These are phyloP conservation scores for Melanerpes formicivorus DNA, from an alignment of 2,113 vertebrate genomes.

Conservation along the genomic window DNA sequence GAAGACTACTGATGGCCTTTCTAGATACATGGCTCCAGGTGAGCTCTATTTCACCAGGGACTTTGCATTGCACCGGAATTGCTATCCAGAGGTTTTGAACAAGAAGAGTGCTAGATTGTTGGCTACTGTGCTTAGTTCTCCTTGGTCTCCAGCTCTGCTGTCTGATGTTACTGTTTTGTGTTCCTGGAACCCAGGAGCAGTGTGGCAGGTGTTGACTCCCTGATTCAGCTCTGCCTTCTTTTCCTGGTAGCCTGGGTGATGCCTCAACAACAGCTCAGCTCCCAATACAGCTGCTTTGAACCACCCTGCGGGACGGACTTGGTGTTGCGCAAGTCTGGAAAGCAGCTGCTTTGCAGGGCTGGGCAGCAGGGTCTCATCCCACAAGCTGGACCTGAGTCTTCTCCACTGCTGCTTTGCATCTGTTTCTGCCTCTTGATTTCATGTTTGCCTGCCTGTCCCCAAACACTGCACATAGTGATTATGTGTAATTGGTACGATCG, in stretches of 20 bases:
- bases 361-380: neutral
- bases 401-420: neutral
- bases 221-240: neutral
- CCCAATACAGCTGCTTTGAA: neutral
- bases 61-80: neutral
- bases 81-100: accelerated
- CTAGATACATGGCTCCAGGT: accelerated
- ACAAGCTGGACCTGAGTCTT: neutral
- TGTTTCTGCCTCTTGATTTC: neutral
- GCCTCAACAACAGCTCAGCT: neutral
- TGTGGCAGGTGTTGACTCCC: neutral
- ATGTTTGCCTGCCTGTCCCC: neutral
- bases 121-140: accelerated
- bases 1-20: neutral
- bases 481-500: neutral
- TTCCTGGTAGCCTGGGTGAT: neutral
- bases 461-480: neutral
- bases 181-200: neutral
- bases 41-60: neutral
- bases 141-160: neutral
- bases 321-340: neutral
- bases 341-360: neutral
- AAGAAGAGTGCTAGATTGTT: accelerated
- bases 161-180: neutral
- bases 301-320: neutral